A percentile compares a stretch with the other conserved stretches of the same genome.
Evolutionary conservation across 2,113 vertebrate genomes (phyloP).

Genomic region (Alexandromys fortis): DNA sequence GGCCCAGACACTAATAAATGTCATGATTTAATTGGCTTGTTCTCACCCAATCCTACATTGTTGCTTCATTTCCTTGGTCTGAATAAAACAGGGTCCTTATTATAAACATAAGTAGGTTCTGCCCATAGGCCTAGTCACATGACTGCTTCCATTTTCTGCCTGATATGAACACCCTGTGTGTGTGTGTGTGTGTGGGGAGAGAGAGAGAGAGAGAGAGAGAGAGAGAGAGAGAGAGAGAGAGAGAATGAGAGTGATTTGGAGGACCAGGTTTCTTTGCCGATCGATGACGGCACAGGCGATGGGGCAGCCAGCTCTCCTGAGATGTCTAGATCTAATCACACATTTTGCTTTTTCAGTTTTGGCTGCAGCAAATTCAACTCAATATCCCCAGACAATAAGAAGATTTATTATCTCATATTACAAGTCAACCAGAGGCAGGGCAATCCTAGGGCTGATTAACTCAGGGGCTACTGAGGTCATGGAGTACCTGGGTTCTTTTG

Average conservation of each 20-base stretch:
- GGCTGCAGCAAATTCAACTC: conserved; percentile 53
- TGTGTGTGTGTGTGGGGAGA: too few species aligned
- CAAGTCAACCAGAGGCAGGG: conserved; percentile 25
- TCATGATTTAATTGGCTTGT: conserved; percentile 74
- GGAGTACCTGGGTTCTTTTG: not conserved
- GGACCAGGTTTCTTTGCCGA: conserved; percentile 22
- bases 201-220: too few species aligned
- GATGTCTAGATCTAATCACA: conserved; percentile 34
- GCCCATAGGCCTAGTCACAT: conserved; percentile 30
- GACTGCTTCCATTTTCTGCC: conserved; percentile 46
- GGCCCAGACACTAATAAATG: conserved; percentile 73
- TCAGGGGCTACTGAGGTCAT: conserved; percentile 4
- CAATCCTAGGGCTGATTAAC: conserved; percentile 45
- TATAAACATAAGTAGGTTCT: conserved; percentile 33
- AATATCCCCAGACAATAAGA: conserved; percentile 45
- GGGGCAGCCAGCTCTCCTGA: not conserved
- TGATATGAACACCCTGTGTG: not conserved
- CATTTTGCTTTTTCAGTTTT: conserved; percentile 35
- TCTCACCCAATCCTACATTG: conserved; percentile 64
- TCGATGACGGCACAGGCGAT: conserved; percentile 21
- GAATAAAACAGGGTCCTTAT: conserved; percentile 58
- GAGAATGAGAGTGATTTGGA: not conserved
- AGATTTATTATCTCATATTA: conserved; percentile 63
- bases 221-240: too few species aligned
- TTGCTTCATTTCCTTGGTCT: conserved; percentile 64